A percentile compares a stretch with the other conserved stretches of the same genome.
phyloP scores from a whole-genome alignment of 2,113 vertebrate species.

The Calypte anna region DNA sequence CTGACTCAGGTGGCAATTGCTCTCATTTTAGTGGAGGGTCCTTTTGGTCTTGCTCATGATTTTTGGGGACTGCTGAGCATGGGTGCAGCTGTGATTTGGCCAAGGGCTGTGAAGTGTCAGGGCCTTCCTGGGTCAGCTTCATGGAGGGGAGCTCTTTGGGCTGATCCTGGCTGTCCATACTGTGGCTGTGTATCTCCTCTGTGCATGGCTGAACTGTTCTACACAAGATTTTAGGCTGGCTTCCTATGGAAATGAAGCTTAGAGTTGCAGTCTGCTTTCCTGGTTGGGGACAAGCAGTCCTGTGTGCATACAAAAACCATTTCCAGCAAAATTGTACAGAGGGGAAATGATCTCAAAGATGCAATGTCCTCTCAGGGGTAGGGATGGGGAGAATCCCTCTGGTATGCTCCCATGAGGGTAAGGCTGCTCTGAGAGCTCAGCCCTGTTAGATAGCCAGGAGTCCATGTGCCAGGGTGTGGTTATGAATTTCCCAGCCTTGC shows the following conservation, averaged over 20 bases:
- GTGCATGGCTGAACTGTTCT: background rate
- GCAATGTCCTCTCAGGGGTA: background rate
- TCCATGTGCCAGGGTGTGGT: background rate
- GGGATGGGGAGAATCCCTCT: background rate
- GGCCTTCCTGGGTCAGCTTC: background rate
- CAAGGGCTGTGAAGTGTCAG: background rate
- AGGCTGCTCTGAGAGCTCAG: background rate
- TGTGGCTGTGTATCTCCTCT: background rate
- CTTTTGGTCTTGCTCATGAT: background rate
- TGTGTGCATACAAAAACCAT: background rate
- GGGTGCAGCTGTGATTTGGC: background rate
- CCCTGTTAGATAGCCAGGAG: accelerated
- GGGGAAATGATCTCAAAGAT: background rate
- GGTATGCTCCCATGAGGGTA: background rate
- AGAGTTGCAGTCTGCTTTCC: background rate
- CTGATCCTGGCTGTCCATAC: background rate
- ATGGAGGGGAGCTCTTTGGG: background rate
- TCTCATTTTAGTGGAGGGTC: background rate
- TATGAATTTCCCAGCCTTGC: background rate
- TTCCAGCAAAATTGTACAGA: background rate
- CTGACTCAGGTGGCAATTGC: background rate
- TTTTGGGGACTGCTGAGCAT: background rate
- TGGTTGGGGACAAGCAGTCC: background rate
- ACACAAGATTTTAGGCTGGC: background rate
- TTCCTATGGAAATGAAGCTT: background rate